Base-by-base conservation (phyloP, 2,113 vertebrate genomes). In the Butorides virescens region DNA sequence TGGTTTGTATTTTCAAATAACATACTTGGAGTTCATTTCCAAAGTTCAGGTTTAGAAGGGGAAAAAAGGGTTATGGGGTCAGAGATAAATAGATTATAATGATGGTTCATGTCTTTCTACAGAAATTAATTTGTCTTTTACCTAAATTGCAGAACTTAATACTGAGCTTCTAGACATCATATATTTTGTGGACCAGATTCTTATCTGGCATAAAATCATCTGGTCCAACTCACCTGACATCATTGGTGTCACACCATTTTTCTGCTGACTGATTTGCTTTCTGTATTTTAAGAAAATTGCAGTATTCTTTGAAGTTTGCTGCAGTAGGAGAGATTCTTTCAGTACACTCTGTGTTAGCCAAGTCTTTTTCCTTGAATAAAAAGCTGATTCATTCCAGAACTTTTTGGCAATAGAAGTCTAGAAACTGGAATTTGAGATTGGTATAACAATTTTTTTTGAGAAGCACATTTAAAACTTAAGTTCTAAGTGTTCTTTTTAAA, bases 1-100 rank as follows among this genome's bases (percentile, higher is more conserved):
- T 59, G 59, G 5, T 61, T 73, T 75, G 49, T 68, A 2, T 39
- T 75, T 70, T 42, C 34, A 47, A 39, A 56, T 63, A 39, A 7
- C 2, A 0, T 11, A 0, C 10, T 67, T 56, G 2, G 15, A 19
- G 6, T 79, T 53, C 4, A 12, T 84, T 66, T 67, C 47, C 22
- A 15, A 25, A 83, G 18, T 27, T 62, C 7, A 39, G 27, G 61
- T 13, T 86, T 39, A 42, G 17, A 62, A 83, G 20, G 8, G 27
- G 16, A 9, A 39, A 25, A 32, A 62, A 21, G 32, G 34, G 6
- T 61, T 39, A 0, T 39, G 62, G 18, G 23, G 5, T 71, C 26
- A 30, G 78, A 66, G 30, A 72, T 72, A 44, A 74, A 76, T 22
- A 36, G 27, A 15, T 36, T n/a, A 52, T 42, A 10, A 7, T 44